Conservation (phyloP, 2,888 invertebrate genomes). For the Zele albiditarsus region DNA sequence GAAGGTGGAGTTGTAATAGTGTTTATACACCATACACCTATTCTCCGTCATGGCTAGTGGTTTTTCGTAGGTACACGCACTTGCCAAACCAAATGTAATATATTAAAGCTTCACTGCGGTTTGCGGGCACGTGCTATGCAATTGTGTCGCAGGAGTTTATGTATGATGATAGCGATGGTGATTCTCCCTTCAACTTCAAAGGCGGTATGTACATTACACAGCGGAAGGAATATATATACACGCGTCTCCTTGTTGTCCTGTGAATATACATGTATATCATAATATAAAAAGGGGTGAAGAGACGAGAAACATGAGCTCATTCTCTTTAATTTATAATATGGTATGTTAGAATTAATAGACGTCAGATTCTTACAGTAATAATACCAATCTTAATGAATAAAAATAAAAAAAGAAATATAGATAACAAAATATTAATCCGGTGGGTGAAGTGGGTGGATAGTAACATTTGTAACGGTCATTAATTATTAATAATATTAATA, state of each 20-base stretch:
- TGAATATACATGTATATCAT: background rate
- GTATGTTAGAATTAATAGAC: background rate
- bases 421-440: background rate
- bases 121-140: conserved; percentile 36
- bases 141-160: conserved; percentile 34
- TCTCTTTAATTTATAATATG: background rate
- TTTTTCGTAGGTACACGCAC: conserved; percentile 46
- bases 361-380: background rate
- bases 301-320: conserved; percentile 1
- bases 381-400: background rate
- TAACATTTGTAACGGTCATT: background rate
- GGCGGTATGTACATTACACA: conserved; percentile 28
- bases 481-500: background rate
- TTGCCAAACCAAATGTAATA: conserved; percentile 55
- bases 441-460: background rate
- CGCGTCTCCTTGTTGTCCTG: conserved; percentile 9
- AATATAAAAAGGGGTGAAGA: background rate
- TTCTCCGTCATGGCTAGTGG: conserved; percentile 6
- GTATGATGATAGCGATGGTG: conserved; percentile 34
- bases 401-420: background rate
- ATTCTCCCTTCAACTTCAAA: conserved; percentile 42
- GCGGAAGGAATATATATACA: conserved; percentile 44
- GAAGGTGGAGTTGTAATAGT: background rate
- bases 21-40: conserved; percentile 25
- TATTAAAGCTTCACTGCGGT: conserved; percentile 33